Conservation (phyloP, 1,140 invertebrate genomes). For the Lineus longissimus region DNA sequence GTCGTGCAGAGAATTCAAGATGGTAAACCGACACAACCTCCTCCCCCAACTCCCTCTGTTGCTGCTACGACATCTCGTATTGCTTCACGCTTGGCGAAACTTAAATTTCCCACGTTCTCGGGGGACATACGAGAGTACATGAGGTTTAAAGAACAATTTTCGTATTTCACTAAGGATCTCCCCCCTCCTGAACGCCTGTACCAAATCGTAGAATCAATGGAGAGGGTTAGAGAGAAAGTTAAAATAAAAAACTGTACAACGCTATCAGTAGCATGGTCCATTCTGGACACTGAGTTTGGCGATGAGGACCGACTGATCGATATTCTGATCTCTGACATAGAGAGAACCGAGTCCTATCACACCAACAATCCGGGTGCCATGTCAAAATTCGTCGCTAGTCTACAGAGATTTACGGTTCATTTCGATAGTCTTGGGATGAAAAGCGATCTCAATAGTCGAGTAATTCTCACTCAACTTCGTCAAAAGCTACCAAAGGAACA, state of each 20-base stretch:
- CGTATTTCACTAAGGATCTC: not conserved
- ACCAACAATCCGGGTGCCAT: not conserved
- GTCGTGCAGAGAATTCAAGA: no score
- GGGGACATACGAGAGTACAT: not conserved
- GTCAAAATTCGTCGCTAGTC: not conserved
- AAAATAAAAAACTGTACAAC: not conserved
- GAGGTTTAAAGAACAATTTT: not conserved
- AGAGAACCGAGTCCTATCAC: not conserved
- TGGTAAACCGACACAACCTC: no score
- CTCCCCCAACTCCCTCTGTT: no score
- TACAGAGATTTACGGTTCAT: not conserved
- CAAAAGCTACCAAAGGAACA: not conserved
- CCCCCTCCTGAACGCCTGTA: not conserved
- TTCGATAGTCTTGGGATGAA: conserved; percentile 1
- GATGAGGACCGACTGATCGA: not conserved
- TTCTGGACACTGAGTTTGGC: not conserved
- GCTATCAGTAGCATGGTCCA: not conserved
- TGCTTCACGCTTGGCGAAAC: not conserved
- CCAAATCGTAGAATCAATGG: not conserved
- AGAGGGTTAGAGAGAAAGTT: not conserved
- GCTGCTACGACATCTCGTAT: not conserved
- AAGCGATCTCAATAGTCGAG: conserved; percentile 1
- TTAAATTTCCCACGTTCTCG: not conserved
- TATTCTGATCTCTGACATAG: not conserved
- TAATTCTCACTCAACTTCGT: not conserved